Base-by-base conservation (phyloP, 1,140 invertebrate genomes). In the Halictus rubicundus region DNA sequence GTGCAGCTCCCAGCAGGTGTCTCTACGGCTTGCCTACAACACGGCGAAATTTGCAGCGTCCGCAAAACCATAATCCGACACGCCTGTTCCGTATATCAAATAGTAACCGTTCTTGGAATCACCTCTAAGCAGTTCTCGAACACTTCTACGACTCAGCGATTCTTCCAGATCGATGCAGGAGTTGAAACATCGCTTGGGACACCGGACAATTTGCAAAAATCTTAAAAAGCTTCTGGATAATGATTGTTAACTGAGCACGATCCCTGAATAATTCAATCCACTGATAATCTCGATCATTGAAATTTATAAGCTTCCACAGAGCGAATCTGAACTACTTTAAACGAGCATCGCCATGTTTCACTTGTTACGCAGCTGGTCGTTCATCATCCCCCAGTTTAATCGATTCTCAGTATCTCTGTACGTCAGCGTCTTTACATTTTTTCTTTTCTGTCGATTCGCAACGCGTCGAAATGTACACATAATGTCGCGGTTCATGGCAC, bases 401-500 rank as follows among this genome's bases (percentile, higher is more conserved):
- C 57, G 75, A 78, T 78, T 60, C 59, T 68, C n/a, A 14, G 42
- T 52, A 69, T 69, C 39, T 69, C 37, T 8, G 14, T 14, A 12
- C 42, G 42, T 42, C 39, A 10, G 8, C 12, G 12, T 46, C 42
- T 46, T 71, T 68, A 64, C n/a, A 57, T 57, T 64, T 21, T 60
- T 59, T 80, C 46, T 66, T 84, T 80, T 71, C 27, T 21, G 16
- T 21, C 63, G n/a, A 57, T 52, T 78, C 64, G 27, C 60, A 19
- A 16, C 27, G 27, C 70, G 70, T 21, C 63, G 59, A 60, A n/a
- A 66, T 78, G 76, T 72, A 64, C 75, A 77, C 84, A 85, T 71
- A 82, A 89, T 82, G 81, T 87, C 72, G 59, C 68, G 79, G 81
- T 88, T 89, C 82, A 85, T 85, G 66, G 74, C 61, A 80, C 82